Evolutionary conservation across 2,888 invertebrate genomes (phyloP), one percentile per base, ranked within the genome.

Genomic region (Epinotia bilunana): DNA sequence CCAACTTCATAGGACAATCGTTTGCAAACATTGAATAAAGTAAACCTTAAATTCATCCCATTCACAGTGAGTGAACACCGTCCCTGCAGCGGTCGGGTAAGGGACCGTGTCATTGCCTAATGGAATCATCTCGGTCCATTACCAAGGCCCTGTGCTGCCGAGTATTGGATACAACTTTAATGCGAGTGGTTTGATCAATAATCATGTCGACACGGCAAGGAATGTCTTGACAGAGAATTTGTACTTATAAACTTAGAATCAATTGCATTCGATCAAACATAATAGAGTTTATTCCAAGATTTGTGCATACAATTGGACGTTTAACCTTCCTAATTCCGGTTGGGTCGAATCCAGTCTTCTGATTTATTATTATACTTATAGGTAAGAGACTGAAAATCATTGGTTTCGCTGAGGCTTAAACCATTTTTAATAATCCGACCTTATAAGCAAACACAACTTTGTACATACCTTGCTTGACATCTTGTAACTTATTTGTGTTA

Each of bases 61-160:
- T 68, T 62, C 23, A 57, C 46, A 62, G 60, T n/a, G 39, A 53
- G 46, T 33, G 53, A 58, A 13, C 43, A 23, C 39, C 9, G n/a
- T 16, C 39, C 53, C 23, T 12, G 53, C 33, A 49, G 46, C 7
- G 55, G 13, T 39, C 53, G 61, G 62, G 62, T 70, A 74, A 70
- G 43, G 49, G 74, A 63, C 20, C 74, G 74, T 74, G 49, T 69
- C 69, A 74, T 74, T 74, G 69, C 69, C 49, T 74, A 70, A 70
- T 74, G 58, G 74, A 74, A 74, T 74, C 73, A 74, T 74, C 73
- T 18, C 63, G 63, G 57, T 20, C 58, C 69, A 74, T 70, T 64
- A n/a, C 58, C 39, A 46, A 18, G 58, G 63, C 53, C 43, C 49
- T 16, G 55, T 4, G 33, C 46, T 58, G 65, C 9, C 20, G 28